Conservation (phyloP, 2,888 invertebrate genomes). For the Diarsia rubi region DNA sequence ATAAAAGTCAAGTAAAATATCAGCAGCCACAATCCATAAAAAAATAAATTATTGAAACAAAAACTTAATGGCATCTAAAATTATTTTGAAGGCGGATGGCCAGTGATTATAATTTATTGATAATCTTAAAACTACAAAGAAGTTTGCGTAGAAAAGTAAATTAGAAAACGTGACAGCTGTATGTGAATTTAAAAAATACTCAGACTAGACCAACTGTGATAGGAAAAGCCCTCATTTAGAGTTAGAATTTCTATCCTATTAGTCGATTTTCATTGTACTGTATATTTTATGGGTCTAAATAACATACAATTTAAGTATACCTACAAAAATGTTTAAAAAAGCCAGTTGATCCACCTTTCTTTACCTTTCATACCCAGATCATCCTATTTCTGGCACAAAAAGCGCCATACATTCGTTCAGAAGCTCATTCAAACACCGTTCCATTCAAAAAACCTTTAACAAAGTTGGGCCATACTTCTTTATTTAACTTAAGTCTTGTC, state of each 20-base stretch:
- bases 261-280: background rate
- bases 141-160: background rate
- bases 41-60: background rate
- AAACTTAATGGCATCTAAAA: background rate
- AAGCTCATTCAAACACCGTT: conserved; percentile 31
- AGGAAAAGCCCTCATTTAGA: background rate
- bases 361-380: conserved; percentile 19
- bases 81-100: background rate
- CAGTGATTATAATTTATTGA: background rate
- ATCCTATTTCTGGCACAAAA: conserved; percentile 30
- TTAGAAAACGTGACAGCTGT: too few species aligned
- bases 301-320: background rate
- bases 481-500: conserved; percentile 57
- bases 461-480: conserved; percentile 39
- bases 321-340: background rate
- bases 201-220: background rate
- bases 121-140: background rate
- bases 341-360: background rate
- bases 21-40: background rate
- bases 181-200: background rate
- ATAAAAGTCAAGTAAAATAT: background rate
- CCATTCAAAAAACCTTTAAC: conserved; percentile 34
- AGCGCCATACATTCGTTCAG: conserved; percentile 14
- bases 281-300: background rate
- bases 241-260: background rate